Base-by-base conservation (phyloP, 2,888 invertebrate species). In the Rhagium mordax region DNA sequence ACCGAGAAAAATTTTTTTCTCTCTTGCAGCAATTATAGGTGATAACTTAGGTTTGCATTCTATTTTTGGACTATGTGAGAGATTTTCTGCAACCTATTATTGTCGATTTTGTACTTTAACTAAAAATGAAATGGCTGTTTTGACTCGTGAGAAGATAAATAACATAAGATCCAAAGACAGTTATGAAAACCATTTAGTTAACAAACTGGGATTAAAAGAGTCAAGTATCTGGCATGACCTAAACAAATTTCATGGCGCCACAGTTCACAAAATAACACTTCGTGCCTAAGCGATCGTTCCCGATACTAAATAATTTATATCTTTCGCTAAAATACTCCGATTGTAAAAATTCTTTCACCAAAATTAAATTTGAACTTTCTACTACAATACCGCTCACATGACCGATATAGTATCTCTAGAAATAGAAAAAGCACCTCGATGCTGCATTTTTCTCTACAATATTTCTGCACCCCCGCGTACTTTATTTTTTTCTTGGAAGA, bases 241-340 rank as follows among this genome's bases (percentile, higher is more conserved):
- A 6, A 21, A 21, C 21, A 18, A 69, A 21, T 75, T 74, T 69
- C 71, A 74, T 70, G n/a, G n/a, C n/a, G n/a, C n/a, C n/a, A n/a
- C n/a, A n/a, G n/a, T n/a, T n/a, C n/a, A n/a, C n/a, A n/a, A n/a
- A n/a, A n/a, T n/a, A n/a, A n/a, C n/a, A n/a, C n/a, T n/a, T n/a
- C n/a, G n/a, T n/a, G n/a, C n/a, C n/a, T n/a, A n/a, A n/a, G n/a
- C n/a, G n/a, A n/a, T n/a, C n/a, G n/a, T n/a, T n/a, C n/a, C n/a
- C n/a, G n/a, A n/a, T n/a, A n/a, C n/a, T n/a, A n/a, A n/a, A n/a
- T n/a, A n/a, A n/a, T n/a, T n/a, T n/a, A n/a, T n/a, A n/a, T n/a
- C n/a, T n/a, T n/a, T n/a, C n/a, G n/a, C n/a, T n/a, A n/a, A n/a
- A n/a, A n/a, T n/a, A n/a, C n/a, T n/a, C n/a, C n/a, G n/a, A n/a